Base-by-base conservation (phyloP, 2,888 invertebrate species). In the Tenthredo distinguenda region DNA sequence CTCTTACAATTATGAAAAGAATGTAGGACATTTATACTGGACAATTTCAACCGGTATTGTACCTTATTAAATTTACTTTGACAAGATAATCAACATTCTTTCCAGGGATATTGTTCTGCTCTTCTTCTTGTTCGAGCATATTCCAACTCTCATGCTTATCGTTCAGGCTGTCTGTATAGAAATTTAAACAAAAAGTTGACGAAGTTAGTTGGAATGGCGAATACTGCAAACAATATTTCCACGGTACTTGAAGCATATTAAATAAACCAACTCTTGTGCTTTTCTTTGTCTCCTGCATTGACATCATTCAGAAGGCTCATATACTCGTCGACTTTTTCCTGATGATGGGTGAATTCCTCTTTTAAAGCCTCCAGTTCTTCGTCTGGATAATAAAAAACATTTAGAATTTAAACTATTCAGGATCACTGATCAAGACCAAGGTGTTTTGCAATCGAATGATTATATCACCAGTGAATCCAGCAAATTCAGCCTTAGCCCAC, bases 291-390 rank as follows among this genome's bases (percentile, higher is more conserved):
- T 26, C 94, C 95, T 68, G 95, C 93, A 88, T 97, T 96, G 47
- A 97, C 94, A 90, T 97, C 96, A 88, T 96, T 95, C 83, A 98
- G 94, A 86, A 99, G 93, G 71, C 96, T 96, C 92, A 98, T 97
- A 92, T 98, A 99, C 91, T 99, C 97, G 92, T 98, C 97, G 81
- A 99, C 96, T 94, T 98, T 99, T 88, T 98, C 97, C 92, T 99
- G 98, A 91, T 99, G 98, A 92, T 99, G 98, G 31, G 94, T 94
- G 91, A 99, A 98, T 93, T 99, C 99, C 92, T 98, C 97, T 91
- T 96, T 97, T 21, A 99, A 93, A 0, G 97, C 96, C 86, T 96
- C 94, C 72, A 99, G 92, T 93, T 99, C 98, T 88, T 97, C 97
- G 86, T 96, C 96, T 95, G 21, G 76, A 43, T 47, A 58, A 71